Evolutionary conservation across 2,797 vertebrate species (phyloP), one percentile per base, ranked within the genome.

Genomic region (Onychomys torridus): DNA sequence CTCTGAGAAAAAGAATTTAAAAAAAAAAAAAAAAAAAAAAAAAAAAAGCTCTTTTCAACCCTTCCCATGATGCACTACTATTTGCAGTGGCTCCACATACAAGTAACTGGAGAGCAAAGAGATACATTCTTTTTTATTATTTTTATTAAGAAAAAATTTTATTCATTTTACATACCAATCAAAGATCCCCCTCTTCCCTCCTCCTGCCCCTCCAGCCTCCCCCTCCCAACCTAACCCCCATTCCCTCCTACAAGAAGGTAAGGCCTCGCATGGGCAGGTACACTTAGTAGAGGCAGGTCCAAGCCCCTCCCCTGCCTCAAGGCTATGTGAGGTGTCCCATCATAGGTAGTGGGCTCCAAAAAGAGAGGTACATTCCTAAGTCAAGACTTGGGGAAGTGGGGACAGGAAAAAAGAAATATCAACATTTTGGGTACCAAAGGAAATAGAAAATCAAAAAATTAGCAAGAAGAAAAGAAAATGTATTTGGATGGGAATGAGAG

Each of bases 341-440:
- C 2, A 52, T 52, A 52, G 52, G 2, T 52, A 52, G 52, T 52
- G 52, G 52, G 52, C 52, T 14, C 52, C 52, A 52, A 52, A 52
- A 52, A 52, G 52, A 61, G 40, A 96, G 82, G 67, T 52, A 57
- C n/a, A 46, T 21, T 88, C 69, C 43, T 57, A 57, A 27, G 78
- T 90, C 96, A 96, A 87, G 82, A 32, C 52, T 92, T 83, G 23
- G 55, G 87, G 49, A 52, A 89, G 77, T 85, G 34, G 49, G 5
- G 17, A 11, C 40, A 67, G 79, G 37, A 75, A 94, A 63, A 63
- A 89, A 97, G 76, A 97, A 96, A 97, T 71, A 89, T 93, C 92
- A 93, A 94, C 78, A 69, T 88, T 57, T 43, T 79, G 82, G 85
- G 86, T n/a, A 82, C 61, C 78, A 63, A 55, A 11, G 21, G 78